phyloP scores from a whole-genome alignment of 2,888 invertebrate species.

The Sarcophaga subvicina region DNA sequence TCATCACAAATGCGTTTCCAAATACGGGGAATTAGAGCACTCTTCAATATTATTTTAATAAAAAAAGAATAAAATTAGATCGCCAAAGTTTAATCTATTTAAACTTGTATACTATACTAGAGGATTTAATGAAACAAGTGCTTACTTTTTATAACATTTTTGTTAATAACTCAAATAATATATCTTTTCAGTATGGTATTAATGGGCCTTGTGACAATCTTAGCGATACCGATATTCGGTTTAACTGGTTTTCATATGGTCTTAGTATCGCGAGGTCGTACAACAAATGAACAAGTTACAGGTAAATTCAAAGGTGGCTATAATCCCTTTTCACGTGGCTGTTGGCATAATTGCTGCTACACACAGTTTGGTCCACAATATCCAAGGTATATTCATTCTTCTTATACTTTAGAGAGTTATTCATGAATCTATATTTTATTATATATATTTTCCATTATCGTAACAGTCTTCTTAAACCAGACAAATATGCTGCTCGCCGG shows the following conservation, averaged over 20 bases:
- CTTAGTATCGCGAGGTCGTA: slow-evolving; percentile 96
- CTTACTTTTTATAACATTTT: too few species aligned
- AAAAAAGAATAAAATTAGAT: background rate
- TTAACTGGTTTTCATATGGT: slow-evolving; percentile 99
- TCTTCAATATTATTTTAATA: too few species aligned
- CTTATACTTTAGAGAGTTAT: slow-evolving; percentile 8
- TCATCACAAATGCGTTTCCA: too few species aligned
- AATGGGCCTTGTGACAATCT: slow-evolving; percentile 94
- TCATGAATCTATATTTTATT: slow-evolving; percentile 20
- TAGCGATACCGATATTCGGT: slow-evolving; percentile 98
- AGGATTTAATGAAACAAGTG: background rate
- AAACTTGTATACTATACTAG: background rate
- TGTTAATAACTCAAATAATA: background rate
- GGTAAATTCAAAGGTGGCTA: slow-evolving; percentile 99
- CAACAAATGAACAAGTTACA: slow-evolving; percentile 99
- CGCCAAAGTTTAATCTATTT: background rate
- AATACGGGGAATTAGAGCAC: too few species aligned
- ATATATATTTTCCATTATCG: background rate
- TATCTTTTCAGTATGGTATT: slow-evolving; percentile 87
- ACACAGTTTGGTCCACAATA: slow-evolving; percentile 98
- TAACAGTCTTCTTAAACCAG: slow-evolving; percentile 85
- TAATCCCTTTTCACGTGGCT: slow-evolving; percentile 98
- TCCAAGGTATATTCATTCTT: slow-evolving; percentile 89
- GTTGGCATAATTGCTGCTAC: slow-evolving; percentile 97
- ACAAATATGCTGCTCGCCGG: slow-evolving; percentile 86